A percentile compares a stretch with the other conserved stretches of the same genome.
Evolutionary conservation across 2,888 invertebrate species (phyloP).

Genomic region (Deroplatys truncata): DNA sequence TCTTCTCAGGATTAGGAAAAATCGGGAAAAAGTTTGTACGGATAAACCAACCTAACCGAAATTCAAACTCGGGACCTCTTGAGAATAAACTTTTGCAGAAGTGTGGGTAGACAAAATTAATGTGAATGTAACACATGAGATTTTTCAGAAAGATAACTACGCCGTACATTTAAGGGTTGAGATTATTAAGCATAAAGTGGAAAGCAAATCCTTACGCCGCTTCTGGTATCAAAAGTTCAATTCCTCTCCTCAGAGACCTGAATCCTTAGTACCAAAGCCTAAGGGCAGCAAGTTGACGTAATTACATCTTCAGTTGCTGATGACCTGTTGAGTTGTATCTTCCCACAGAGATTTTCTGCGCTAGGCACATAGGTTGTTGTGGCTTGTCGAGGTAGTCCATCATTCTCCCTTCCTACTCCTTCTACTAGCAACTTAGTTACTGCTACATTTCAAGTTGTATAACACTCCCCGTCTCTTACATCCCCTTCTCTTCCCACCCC

Average conservation of each 20-base stretch:
- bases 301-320: not conserved
- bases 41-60: too few species aligned
- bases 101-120: too few species aligned
- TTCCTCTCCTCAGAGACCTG: not conserved
- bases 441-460: conserved; percentile 24
- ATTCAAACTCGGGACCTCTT: too few species aligned
- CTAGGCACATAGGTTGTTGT: not conserved
- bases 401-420: conserved; percentile 17
- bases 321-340: not conserved
- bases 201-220: not conserved
- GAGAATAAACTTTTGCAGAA: too few species aligned
- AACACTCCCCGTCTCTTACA: not conserved
- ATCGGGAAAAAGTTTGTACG: too few species aligned
- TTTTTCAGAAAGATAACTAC: too few species aligned
- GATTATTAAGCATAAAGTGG: too few species aligned
- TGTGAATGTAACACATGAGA: too few species aligned
- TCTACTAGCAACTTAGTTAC: conserved; percentile 24
- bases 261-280: not conserved
- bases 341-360: not conserved
- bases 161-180: too few species aligned
- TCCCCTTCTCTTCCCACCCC: not conserved
- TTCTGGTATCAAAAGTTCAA: not conserved
- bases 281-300: not conserved
- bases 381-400: conserved; percentile 3
- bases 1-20: too few species aligned